These are phyloP conservation scores for Ophioninae sp. DNA, from an alignment of 2,888 invertebrate genomes.

Conservation along the genomic window DNA sequence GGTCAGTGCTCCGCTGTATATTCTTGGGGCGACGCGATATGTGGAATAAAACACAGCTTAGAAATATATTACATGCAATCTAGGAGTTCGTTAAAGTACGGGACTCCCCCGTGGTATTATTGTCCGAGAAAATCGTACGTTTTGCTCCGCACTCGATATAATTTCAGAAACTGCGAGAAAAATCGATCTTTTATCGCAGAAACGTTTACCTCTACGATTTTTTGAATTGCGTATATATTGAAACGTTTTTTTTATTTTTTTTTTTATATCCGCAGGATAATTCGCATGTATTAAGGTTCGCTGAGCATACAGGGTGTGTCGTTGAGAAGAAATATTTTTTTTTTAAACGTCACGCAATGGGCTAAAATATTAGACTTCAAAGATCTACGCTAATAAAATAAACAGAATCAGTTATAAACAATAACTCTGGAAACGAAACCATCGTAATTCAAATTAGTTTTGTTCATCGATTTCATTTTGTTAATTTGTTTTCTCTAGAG, in stretches of 20 bases:
- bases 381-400: too few species aligned
- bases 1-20: conserved; percentile 35
- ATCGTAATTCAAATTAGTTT: too few species aligned
- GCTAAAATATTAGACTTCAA: neutral
- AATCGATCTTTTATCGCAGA: conserved; percentile 43
- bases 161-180: conserved; percentile 30
- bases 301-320: neutral
- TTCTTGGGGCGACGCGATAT: conserved; percentile 20
- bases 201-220: conserved; percentile 38
- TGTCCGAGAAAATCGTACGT: conserved; percentile 46
- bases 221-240: neutral
- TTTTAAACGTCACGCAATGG: neutral
- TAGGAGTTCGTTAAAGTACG: conserved; percentile 19
- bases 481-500: too few species aligned
- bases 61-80: conserved; percentile 32
- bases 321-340: neutral
- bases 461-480: too few species aligned
- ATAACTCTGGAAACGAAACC: too few species aligned
- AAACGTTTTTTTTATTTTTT: neutral
- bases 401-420: too few species aligned
- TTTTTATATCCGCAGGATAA: neutral
- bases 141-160: conserved; percentile 28
- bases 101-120: conserved; percentile 28
- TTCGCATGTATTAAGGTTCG: neutral
- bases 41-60: conserved; percentile 50